These are phyloP conservation scores for Oryzias dopingdopingensis DNA, from an alignment of 2,797 vertebrate genomes.

Conservation along the genomic window DNA sequence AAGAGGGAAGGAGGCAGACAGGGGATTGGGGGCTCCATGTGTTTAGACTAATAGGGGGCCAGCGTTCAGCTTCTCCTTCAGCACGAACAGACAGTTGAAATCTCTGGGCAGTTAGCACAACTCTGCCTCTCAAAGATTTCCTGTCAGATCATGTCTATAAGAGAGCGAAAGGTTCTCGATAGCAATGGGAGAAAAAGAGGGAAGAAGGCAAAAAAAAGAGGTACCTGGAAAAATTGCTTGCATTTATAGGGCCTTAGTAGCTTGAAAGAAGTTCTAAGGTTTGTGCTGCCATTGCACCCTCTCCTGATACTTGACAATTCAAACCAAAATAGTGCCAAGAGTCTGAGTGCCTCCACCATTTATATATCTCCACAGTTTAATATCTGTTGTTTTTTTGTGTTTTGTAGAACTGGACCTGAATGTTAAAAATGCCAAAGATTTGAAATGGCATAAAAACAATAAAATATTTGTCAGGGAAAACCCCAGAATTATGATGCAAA, in stretches of 20 bases:
- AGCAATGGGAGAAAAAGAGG: conserved; percentile 64
- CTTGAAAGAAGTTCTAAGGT: conserved; percentile 81
- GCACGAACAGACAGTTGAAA: conserved; percentile 98
- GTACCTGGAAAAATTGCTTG: conserved; percentile 86
- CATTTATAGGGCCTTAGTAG: conserved; percentile 77
- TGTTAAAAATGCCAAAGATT: too few species aligned
- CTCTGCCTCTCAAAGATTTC: conserved; percentile 97
- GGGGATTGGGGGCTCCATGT: conserved; percentile 81
- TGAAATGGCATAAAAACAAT: too few species aligned
- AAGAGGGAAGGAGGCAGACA: conserved; percentile 46
- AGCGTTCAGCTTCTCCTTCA: conserved; percentile 94
- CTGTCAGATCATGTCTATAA: conserved; percentile 98
- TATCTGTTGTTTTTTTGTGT: too few species aligned
- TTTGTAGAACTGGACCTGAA: too few species aligned
- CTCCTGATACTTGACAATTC: conserved; percentile 24
- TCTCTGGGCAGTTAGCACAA: conserved; percentile 98
- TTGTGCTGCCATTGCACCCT: conserved; percentile 66
- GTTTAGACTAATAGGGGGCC: conserved; percentile 99
- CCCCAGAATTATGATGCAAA: too few species aligned
- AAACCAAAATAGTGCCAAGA: conserved; percentile 4
- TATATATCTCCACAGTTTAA: too few species aligned
- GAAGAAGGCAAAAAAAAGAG: conserved; percentile 36
- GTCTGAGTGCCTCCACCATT: neutral
- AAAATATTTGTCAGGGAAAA: too few species aligned
- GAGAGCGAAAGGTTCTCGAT: conserved; percentile 93